Evolutionary conservation across 2,797 vertebrate species (phyloP), one percentile per base, ranked within the genome.

Genomic region (Spheniscus humboldti): DNA sequence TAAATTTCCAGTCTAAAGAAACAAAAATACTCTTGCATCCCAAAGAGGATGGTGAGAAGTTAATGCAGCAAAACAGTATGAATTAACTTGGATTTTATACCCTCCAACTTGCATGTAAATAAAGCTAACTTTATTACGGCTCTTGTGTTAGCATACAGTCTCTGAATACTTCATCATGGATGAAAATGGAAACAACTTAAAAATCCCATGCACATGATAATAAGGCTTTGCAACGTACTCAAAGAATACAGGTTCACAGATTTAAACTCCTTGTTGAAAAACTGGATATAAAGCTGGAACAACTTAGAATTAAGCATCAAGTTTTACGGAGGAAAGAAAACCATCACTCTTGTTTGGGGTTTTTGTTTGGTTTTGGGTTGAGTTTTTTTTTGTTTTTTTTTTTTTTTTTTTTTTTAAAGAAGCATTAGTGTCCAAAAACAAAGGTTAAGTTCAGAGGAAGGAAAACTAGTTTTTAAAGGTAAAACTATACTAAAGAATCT

Each of bases 121-220:
- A 96, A 78, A 93, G 56, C 77, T 81, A 95, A 96, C 95, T 92
- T 93, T 84, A 95, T 96, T 95, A 88, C 7, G 41, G 86, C 41
- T 95, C 81, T 95, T 91, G 48, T 83, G 92, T 68, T 88, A 75
- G 75, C 60, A 72, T 20, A 48, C 43, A 87, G 88, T 39, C 86
- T 94, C 86, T 82, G 83, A 96, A 94, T 93, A 79, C 88, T 69
- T 94, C 93, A 96, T 91, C 88, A 85, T 11, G 33, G 74, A 85
- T 50, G 67, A 71, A 95, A 96, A 96, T 39, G 60, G 75, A 93
- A 94, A 91, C 77, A 92, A 77, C 92, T 96, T 83, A 5, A 92
- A 95, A 95, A 86, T 41, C 64, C 45, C 47, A 77, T 64, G 90
- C 64, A 94, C 86, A 77, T 72, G 18, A 60, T 92, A 95, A 96